Conservation (phyloP, 2,888 invertebrate genomes). For the Cosmopolites sordidus region DNA sequence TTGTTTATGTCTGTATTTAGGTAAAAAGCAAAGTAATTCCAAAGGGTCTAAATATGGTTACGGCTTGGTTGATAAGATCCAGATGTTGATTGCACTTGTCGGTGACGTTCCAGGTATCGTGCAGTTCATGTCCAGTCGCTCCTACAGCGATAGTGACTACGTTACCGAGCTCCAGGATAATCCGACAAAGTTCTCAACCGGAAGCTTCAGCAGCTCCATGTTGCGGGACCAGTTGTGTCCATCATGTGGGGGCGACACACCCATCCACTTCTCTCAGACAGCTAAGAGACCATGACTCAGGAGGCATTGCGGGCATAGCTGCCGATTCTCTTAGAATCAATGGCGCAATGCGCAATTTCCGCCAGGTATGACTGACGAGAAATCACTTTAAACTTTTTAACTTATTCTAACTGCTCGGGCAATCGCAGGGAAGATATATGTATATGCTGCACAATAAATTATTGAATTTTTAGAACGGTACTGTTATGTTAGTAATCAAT, state of each 20-base stretch:
- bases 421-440: conserved; percentile 7
- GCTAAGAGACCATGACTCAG: conserved; percentile 64
- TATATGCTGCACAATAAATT: too few species aligned
- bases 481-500: too few species aligned
- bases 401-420: conserved; percentile 2
- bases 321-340: conserved; percentile 94
- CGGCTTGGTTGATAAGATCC: conserved; percentile 10
- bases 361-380: conserved; percentile 65
- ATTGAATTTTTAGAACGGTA: too few species aligned
- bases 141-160: conserved; percentile 70
- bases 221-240: conserved; percentile 60
- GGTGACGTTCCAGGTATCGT: conserved; percentile 46
- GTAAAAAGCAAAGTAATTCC: conserved; percentile 10
- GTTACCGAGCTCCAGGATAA: conserved; percentile 68
- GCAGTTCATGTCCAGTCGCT: conserved; percentile 63
- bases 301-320: conserved; percentile 91
- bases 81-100: conserved; percentile 27
- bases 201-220: conserved; percentile 61
- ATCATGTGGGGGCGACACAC: conserved; percentile 42
- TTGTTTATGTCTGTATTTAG: neutral
- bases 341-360: conserved; percentile 94
- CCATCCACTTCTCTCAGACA: conserved; percentile 85
- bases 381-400: neutral
- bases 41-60: conserved; percentile 17
- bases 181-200: conserved; percentile 84